Evolutionary conservation across 2,888 invertebrate genomes (phyloP).

Genomic region (Argynnis bischoffii): DNA sequence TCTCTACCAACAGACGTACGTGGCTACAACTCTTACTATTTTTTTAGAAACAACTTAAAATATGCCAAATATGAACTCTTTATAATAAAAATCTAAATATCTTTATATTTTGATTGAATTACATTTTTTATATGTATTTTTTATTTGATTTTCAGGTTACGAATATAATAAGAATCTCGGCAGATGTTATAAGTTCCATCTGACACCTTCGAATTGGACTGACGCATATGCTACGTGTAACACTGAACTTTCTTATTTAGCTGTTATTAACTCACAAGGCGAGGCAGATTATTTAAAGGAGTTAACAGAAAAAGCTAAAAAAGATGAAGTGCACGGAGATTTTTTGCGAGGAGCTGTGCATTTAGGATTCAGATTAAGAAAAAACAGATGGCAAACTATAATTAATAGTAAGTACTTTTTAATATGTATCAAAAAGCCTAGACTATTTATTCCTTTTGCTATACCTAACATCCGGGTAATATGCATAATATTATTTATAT

Average conservation of each 20-base stretch:
- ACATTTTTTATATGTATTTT: not conserved
- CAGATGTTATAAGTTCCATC: constrained; percentile 66
- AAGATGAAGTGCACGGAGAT: constrained; percentile 48
- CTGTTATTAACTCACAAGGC: constrained; percentile 55
- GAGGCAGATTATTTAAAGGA: constrained; percentile 54
- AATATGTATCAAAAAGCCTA: no score
- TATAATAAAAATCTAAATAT: no score
- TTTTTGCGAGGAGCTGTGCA: constrained; percentile 49
- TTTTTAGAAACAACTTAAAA: no score
- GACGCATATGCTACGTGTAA: constrained; percentile 59
- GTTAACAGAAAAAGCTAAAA: constrained; percentile 50
- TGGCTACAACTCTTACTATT: no score
- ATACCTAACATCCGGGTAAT: no score
- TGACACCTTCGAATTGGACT: constrained; percentile 57
- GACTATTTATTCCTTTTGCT: no score
- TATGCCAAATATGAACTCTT: no score
- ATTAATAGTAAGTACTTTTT: constrained; percentile 50
- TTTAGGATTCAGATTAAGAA: constrained; percentile 47
- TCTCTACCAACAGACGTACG: no score
- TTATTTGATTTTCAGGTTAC: constrained; percentile 52
- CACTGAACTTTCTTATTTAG: constrained; percentile 60
- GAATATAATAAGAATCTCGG: constrained; percentile 48
- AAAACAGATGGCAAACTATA: constrained; percentile 51
- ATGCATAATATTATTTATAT: no score
- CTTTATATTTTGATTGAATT: not conserved